These are phyloP conservation scores for Tapirus indicus DNA, from an alignment of 2,797 vertebrate species.

Conservation along the genomic window DNA sequence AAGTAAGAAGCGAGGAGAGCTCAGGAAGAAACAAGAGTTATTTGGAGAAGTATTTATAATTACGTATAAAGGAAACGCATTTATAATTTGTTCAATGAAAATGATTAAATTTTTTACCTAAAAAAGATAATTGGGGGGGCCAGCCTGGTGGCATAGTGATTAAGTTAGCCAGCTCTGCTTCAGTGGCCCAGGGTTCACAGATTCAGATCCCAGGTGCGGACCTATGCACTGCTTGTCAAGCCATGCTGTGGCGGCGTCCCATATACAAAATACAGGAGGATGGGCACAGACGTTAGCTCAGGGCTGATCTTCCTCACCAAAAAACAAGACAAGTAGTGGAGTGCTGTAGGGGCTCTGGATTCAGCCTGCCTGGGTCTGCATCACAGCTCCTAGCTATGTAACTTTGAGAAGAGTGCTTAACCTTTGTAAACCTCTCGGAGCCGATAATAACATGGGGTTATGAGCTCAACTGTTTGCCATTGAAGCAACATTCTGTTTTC, in stretches of 20 bases:
- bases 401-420: neutral
- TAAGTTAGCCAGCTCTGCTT: too few relatives aligned
- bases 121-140: neutral
- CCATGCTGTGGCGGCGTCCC: too few relatives aligned
- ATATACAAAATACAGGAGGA: too few relatives aligned
- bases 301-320: too few relatives aligned
- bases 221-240: too few relatives aligned
- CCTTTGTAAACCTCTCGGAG: neutral
- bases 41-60: neutral
- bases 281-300: too few relatives aligned
- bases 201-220: too few relatives aligned
- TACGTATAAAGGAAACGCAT: neutral
- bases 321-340: too few relatives aligned
- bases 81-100: slow-evolving; percentile 8
- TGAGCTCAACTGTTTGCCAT: neutral
- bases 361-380: neutral
- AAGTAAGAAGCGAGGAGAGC: neutral
- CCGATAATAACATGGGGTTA: neutral
- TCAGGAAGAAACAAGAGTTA: neutral
- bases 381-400: neutral
- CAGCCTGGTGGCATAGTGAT: too few relatives aligned
- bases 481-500: neutral
- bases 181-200: too few relatives aligned
- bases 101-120: neutral
- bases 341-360: neutral